Percentiles rank a stretch among this genome's conserved stretches.
Evolutionary conservation across 1,140 invertebrate genomes (phyloP).

Genomic region (Drosophila sulfurigaster): DNA sequence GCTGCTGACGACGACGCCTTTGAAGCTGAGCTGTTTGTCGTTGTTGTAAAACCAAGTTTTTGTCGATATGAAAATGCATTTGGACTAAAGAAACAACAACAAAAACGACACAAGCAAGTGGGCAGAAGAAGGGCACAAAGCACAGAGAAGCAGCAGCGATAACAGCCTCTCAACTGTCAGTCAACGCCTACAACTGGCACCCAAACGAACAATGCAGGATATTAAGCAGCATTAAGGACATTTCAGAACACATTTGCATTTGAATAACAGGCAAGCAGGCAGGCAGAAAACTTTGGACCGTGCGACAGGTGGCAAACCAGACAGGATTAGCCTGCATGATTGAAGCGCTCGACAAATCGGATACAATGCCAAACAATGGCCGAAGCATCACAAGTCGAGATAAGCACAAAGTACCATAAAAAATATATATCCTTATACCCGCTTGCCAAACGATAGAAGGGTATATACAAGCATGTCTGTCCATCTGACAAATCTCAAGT

Average conservation of each 20-base stretch:
- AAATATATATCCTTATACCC: background rate
- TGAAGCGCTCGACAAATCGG: conserved; percentile 39
- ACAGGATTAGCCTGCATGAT: conserved; percentile 63
- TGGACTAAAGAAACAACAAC: conserved; percentile 34
- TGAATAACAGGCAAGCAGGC: conserved; percentile 35
- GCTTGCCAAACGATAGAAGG: too few species aligned
- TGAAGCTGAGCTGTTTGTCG: conserved; percentile 38
- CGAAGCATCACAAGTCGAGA: conserved; percentile 5
- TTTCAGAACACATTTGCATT: conserved; percentile 66
- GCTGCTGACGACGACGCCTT: conserved; percentile 10
- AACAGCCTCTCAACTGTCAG: conserved; percentile 43
- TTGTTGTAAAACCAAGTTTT: conserved; percentile 74
- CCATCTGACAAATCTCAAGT: too few species aligned
- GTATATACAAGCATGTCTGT: too few species aligned
- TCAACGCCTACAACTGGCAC: conserved; percentile 38
- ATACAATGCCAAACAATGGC: conserved; percentile 30
- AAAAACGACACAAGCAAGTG: conserved; percentile 39
- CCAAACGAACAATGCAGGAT: conserved; percentile 71
- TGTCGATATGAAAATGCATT: conserved; percentile 79
- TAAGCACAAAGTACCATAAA: conserved; percentile 16
- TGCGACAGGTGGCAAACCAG: conserved; percentile 46
- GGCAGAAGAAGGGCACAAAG: conserved; percentile 28
- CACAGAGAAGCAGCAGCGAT: conserved; percentile 24
- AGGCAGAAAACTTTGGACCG: conserved; percentile 22
- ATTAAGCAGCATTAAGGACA: conserved; percentile 78